Base-by-base conservation (phyloP, 2,888 invertebrate genomes). In the Pediacus dermestoides region DNA sequence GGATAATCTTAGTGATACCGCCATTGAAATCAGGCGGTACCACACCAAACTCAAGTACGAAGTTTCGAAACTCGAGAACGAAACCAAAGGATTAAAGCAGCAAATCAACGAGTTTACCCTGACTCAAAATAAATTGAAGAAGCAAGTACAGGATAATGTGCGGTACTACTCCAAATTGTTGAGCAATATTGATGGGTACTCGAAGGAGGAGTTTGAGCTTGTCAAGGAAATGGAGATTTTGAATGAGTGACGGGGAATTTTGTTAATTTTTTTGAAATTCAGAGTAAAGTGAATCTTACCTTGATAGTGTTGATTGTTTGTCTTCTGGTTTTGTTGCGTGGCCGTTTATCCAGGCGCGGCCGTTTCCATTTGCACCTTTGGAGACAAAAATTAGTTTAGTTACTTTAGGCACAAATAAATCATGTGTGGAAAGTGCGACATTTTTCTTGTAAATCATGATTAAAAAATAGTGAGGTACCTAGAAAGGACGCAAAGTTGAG, bases 221-320 rank as follows among this genome's bases (percentile, higher is more conserved):
- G 50, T 55, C 21, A 53, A 37, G 26, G 51, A 42, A 7, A 7
- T 21, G 21, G n/a, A n/a, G n/a, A 7, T 21, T 21, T 21, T 7
- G 21, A 21, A 21, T 7, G 7, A 21, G n/a, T 7, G 7, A 21
- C 7, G n/a, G 21, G 7, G 21, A 21, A 21, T 21, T 21, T 21
- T 7, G 7, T 21, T 21, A 7, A 21, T 21, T 21, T 21, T 21
- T 7, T 21, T 21, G n/a, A 21, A 21, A 21, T 21, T n/a, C n/a
- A n/a, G n/a, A n/a, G n/a, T n/a, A n/a, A n/a, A n/a, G n/a, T n/a
- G 4, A 32, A 9, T 14, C 27, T 64, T 61, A 74, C 74, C 74
- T 71, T 11, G 74, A 74, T 30, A 75, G 57, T 10, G 74, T 74
- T 3, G 74, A 74, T 47, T 73, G 72, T 57, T 74, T 74, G 52